Evolutionary conservation across 2,113 vertebrate genomes (phyloP).

Genomic region (Scomber japonicus): DNA sequence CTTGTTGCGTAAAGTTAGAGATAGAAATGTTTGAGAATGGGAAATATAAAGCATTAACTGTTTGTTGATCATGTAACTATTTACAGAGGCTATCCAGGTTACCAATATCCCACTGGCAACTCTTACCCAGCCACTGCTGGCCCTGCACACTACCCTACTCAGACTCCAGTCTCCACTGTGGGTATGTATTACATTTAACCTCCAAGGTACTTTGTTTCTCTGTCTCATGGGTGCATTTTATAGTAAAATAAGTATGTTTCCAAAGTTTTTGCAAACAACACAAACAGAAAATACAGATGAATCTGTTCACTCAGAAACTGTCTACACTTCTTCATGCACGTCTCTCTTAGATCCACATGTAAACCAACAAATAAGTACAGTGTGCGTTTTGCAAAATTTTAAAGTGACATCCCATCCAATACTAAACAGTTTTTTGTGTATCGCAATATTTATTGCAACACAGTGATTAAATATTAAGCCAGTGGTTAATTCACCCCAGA

Average conservation of each 20-base stretch:
- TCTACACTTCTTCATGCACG: neutral
- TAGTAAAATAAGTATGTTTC: neutral
- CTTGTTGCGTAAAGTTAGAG: neutral
- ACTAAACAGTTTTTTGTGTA: neutral
- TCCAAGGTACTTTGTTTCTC: neutral
- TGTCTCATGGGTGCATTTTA: neutral
- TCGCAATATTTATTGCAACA: neutral
- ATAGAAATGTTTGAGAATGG: neutral
- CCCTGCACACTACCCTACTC: slow-evolving; percentile 89
- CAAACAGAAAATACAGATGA: neutral
- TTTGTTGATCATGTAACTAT: slow-evolving; percentile 19
- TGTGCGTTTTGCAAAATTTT: neutral
- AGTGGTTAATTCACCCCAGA: neutral
- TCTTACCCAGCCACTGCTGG: slow-evolving; percentile 91
- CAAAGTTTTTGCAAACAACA: neutral
- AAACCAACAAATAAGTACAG: too few species aligned
- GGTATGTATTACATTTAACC: slow-evolving; percentile 86
- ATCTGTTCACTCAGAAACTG: neutral
- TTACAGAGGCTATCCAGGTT: slow-evolving; percentile 91
- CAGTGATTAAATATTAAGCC: neutral
- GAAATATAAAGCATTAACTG: neutral
- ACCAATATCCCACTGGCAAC: slow-evolving; percentile 90
- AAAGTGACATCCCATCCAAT: too few species aligned
- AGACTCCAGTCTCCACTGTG: slow-evolving; percentile 91
- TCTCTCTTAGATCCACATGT: neutral